phyloP scores from a whole-genome alignment of 2,888 invertebrate species.

The Melanargia galathea region DNA sequence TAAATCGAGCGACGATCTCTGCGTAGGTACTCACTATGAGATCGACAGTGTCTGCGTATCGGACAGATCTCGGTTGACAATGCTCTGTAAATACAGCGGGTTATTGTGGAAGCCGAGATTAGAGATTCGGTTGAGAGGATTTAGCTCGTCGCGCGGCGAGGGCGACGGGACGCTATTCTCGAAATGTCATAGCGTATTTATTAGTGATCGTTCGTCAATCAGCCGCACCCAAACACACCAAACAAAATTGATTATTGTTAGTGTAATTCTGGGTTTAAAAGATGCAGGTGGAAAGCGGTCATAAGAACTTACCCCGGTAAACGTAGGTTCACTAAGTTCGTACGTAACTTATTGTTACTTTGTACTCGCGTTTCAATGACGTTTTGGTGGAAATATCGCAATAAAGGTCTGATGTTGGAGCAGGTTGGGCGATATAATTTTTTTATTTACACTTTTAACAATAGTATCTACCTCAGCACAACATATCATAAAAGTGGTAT shows the following conservation, averaged over 20 bases:
- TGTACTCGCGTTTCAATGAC: too few species aligned
- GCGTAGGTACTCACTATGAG: background rate
- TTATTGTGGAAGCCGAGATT: conserved; percentile 59
- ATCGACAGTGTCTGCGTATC: conserved; percentile 72
- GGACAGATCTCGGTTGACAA: conserved; percentile 59
- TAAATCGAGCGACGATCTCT: conserved; percentile 7
- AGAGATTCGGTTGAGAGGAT: conserved; percentile 31
- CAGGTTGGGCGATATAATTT: too few species aligned
- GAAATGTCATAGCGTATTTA: conserved; percentile 14
- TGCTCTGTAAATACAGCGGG: conserved; percentile 68
- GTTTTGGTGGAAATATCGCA: too few species aligned
- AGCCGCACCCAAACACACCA: background rate
- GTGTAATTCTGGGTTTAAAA: too few species aligned
- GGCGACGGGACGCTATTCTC: conserved; percentile 16
- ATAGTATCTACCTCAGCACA: background rate
- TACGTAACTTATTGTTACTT: too few species aligned
- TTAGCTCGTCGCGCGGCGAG: conserved; percentile 12
- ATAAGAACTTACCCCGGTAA: too few species aligned
- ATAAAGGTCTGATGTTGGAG: too few species aligned
- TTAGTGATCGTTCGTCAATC: conserved; percentile 7
- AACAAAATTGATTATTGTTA: too few species aligned
- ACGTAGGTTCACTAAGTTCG: too few species aligned
- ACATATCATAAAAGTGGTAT: background rate
- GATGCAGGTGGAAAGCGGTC: too few species aligned
- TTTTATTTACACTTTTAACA: background rate